Percentiles rank a stretch among this genome's conserved stretches.
phyloP scores from a whole-genome alignment of 1,140 invertebrate species.

The Zaprionus nigranus region DNA sequence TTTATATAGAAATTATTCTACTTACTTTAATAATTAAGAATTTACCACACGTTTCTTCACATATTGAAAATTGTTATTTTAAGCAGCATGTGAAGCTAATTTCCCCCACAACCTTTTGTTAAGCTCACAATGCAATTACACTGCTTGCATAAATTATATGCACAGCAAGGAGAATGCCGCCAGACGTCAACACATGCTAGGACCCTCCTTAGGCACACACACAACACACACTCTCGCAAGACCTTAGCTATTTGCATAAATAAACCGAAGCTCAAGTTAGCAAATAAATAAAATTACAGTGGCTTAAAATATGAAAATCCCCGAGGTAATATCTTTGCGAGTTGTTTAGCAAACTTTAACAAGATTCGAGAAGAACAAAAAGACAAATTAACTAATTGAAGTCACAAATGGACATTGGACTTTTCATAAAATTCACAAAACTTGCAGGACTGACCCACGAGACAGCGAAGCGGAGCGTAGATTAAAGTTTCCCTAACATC shows the following conservation, averaged over 20 bases:
- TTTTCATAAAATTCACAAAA: slow-evolving; percentile 62
- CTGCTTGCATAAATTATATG: slow-evolving; percentile 31
- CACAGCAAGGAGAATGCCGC: neutral
- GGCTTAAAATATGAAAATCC: slow-evolving; percentile 48
- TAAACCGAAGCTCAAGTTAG: slow-evolving; percentile 40
- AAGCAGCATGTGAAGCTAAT: neutral
- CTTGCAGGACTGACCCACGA: neutral
- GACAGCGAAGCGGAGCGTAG: slow-evolving; percentile 9
- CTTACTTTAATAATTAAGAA: neutral
- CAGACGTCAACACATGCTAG: neutral
- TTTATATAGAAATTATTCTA: neutral
- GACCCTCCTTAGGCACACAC: neutral
- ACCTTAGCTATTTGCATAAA: slow-evolving; percentile 58
- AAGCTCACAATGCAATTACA: slow-evolving; percentile 26
- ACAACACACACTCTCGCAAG: neutral
- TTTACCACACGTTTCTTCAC: neutral
- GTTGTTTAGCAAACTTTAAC: slow-evolving; percentile 3
- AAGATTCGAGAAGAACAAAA: slow-evolving; percentile 20
- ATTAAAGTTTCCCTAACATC: slow-evolving; percentile 34
- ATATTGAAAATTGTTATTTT: neutral
- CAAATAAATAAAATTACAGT: slow-evolving; percentile 34
- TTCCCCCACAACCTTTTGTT: neutral
- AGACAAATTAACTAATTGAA: slow-evolving; percentile 67
- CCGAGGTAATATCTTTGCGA: neutral
- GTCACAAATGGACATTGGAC: slow-evolving; percentile 56